A percentile compares a stretch with the other conserved stretches of the same genome.
phyloP scores from a whole-genome alignment of 2,888 invertebrate genomes.

The Bedellia somnulentella region DNA sequence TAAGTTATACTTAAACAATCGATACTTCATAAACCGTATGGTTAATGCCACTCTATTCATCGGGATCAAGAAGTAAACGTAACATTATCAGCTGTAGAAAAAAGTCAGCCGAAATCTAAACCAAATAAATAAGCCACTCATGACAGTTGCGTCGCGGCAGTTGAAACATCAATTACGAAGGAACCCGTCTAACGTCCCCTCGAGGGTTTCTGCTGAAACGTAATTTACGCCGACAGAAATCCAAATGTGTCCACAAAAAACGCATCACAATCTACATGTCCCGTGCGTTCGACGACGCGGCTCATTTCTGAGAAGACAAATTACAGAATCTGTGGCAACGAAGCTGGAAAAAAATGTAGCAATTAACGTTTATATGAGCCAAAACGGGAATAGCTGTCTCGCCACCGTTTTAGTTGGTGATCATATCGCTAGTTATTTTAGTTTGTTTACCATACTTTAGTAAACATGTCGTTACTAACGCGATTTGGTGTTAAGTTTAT shows the following conservation, averaged over 20 bases:
- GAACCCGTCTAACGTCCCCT: conserved; percentile 13
- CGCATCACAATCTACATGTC: conserved; percentile 37
- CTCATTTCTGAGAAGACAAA: conserved; percentile 61
- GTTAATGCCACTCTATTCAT: no score
- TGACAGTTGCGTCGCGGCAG: conserved; percentile 51
- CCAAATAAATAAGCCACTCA: conserved; percentile 33
- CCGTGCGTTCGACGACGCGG: conserved; percentile 54
- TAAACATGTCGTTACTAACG: conserved; percentile 23
- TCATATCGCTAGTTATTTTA: conserved; percentile 44
- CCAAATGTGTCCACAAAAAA: conserved; percentile 37
- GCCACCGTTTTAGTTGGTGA: conserved; percentile 39
- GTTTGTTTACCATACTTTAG: conserved; percentile 37
- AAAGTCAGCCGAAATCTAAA: not conserved
- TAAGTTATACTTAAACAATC: no score
- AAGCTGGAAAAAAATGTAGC: conserved; percentile 49
- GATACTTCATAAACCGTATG: no score
- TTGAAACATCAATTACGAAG: conserved; percentile 53
- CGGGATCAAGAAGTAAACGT: no score
- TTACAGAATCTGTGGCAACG: conserved; percentile 48
- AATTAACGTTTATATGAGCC: conserved; percentile 44
- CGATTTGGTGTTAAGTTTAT: no score
- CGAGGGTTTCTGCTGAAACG: not conserved
- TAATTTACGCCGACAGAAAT: conserved; percentile 21
- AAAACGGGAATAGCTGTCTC: conserved; percentile 29
- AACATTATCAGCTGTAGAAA: not conserved